A percentile compares a stretch with the other conserved stretches of the same genome.
phyloP scores from a whole-genome alignment of 2,113 vertebrate species.

The zebrafish (Danio rerio) region GRCz12tu NC_133185.1:40993501-40994000 shows the following conservation, averaged over 20 bases:
- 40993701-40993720: not conserved
- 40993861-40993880: conserved; percentile 23
- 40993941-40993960: conserved; percentile 41
- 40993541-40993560: not conserved
- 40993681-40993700: not conserved
- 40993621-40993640: not conserved
- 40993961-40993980: conserved; percentile 52
- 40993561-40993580: not conserved
- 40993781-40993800: not conserved
- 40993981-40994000: conserved; percentile 61
- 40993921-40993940: not conserved
- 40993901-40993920: conserved; percentile 20
- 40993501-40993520: no score
- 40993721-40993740: not conserved
- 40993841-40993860: conserved; percentile 26
- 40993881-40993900: conserved; percentile 39
- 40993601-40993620: not conserved
- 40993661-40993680: conserved; percentile 9
- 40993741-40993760: not conserved
- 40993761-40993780: not conserved
- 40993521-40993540: not conserved
- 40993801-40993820: conserved; percentile 23
- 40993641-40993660: not conserved
- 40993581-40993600: not conserved
- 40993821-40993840: conserved; percentile 38